Percentiles rank a stretch among this genome's conserved stretches.
These are phyloP conservation scores for Delphinus delphis DNA, from an alignment of 2,113 vertebrate genomes.

Conservation along the genomic window DNA sequence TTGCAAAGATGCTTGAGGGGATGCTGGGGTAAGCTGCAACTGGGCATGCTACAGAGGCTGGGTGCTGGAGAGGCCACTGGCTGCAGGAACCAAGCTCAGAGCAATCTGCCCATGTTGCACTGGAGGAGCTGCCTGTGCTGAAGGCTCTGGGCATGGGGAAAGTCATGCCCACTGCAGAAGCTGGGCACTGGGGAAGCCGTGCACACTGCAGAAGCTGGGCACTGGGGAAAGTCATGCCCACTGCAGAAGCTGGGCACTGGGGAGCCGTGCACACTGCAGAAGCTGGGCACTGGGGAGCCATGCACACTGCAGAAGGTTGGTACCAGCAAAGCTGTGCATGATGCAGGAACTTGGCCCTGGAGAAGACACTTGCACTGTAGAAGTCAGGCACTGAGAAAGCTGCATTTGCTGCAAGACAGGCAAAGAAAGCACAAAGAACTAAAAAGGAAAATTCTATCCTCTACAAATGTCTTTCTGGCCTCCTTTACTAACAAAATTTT, in stretches of 20 bases:
- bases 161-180: neutral
- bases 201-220: neutral
- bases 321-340: neutral
- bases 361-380: neutral
- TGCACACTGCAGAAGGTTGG: too few species aligned
- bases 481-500: neutral
- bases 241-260: neutral
- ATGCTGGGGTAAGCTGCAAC: accelerated
- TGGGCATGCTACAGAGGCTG: neutral
- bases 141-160: neutral
- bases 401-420: neutral
- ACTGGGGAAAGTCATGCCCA: too few species aligned
- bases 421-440: neutral
- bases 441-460: neutral
- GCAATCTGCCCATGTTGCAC: neutral
- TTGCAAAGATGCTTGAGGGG: neutral
- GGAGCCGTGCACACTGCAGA: too few species aligned
- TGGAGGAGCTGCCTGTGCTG: neutral
- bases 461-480: neutral
- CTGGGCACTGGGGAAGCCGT: neutral
- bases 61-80: neutral
- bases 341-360: neutral
- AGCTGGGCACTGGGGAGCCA: neutral
- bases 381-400: neutral
- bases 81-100: neutral